These are phyloP conservation scores for Atlantisia rogersi DNA, from an alignment of 2,113 vertebrate species.

Conservation along the genomic window DNA sequence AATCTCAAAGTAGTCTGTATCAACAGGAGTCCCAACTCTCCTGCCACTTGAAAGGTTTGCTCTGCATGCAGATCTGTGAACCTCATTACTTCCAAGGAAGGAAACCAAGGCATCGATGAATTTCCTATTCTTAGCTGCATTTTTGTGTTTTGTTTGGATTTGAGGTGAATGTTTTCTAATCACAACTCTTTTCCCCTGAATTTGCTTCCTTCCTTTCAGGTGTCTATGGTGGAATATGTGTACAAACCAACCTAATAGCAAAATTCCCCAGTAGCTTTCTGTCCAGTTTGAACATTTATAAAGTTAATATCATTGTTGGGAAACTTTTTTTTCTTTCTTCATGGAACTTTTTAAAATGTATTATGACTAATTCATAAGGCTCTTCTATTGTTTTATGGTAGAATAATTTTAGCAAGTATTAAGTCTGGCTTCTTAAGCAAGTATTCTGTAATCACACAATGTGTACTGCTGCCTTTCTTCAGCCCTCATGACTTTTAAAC, in stretches of 20 bases:
- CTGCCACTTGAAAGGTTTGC: neutral
- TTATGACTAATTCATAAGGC: neutral
- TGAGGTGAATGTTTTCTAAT: neutral
- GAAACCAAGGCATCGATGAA: neutral
- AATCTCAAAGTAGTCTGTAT: neutral
- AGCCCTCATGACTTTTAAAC: neutral
- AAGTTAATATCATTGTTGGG: neutral
- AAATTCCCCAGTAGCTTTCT: neutral
- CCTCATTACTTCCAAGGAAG: neutral
- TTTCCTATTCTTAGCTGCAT: neutral
- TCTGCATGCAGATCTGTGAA: neutral
- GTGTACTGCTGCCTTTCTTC: neutral
- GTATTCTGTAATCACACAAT: neutral
- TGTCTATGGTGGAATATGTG: neutral
- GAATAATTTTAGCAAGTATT: neutral
- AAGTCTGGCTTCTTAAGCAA: neutral
- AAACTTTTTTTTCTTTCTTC: neutral
- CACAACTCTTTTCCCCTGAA: neutral
- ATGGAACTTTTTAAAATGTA: neutral
- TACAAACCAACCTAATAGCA: neutral
- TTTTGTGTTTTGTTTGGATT: neutral
- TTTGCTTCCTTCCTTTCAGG: conserved; percentile 21
- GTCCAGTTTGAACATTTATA: neutral
- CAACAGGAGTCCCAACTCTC: neutral
- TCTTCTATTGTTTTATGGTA: neutral